Base-by-base conservation (phyloP, 2,888 invertebrate genomes). In the Drosophila macrospina region DNA sequence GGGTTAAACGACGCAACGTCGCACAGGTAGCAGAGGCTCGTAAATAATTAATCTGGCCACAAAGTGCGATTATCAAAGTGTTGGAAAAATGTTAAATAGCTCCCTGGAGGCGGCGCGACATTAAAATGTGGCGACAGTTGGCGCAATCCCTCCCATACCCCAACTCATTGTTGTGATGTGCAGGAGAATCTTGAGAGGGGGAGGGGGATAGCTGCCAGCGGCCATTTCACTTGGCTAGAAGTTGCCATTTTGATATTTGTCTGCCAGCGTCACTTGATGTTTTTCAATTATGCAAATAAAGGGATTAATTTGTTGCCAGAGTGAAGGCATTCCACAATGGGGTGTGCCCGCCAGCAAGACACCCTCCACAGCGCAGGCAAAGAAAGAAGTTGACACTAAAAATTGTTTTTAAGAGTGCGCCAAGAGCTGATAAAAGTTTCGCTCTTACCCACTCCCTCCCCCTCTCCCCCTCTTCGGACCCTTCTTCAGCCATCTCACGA, bases 201-300 rank as follows among this genome's bases (percentile, higher is more conserved):
- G 16, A 13, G 26, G 26, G 11, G 16, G 28, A 61, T 24, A 37
- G 42, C 44, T 39, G 76, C 76, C 74, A 32, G 57, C 55, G 80
- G 80, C 74, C 68, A 78, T 76, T 77, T 74, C 68, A 48, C 51
- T 48, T 65, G 64, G 44, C 42, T 62, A 30, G 24, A 30, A 48
- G 66, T 63, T 52, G 80, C 62, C 65, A 75, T 63, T 80, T 78
- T 80, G 72, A 85, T 78, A 78, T 85, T 86, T 80, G 76, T 78
- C 78, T 84, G 76, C 62, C 78, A 75, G 75, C 74, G 67, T 72
- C 80, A 69, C 65, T 75, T 86, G 81, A 78, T 88, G 79, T 87
- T 87, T 87, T 90, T 86, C 89, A 89, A 86, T 90, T 90, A 90
- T 90, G 90, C 89, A 90, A 90, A 90, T 90, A 83, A 84, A 82